Base-by-base conservation (phyloP, 2,888 invertebrate genomes). In the Nephrotoma appendiculata region DNA sequence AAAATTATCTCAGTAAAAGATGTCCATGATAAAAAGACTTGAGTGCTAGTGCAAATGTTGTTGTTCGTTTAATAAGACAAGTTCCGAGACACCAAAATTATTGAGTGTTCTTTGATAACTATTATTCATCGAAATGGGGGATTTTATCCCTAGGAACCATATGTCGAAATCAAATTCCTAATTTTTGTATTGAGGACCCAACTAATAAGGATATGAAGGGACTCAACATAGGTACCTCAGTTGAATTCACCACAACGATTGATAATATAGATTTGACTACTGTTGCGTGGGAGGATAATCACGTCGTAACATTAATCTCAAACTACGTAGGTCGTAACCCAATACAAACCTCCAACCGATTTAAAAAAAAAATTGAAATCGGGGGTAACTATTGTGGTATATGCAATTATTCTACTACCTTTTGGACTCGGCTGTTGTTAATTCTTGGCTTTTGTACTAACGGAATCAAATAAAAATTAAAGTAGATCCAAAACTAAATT, bases 1-100 rank as follows among this genome's bases (percentile, higher is more conserved):
- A 48, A 86, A 87, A 89, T 88, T 41, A 57, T 31, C 48, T 41
- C 43, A 84, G 43, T 15, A 83, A 86, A 42, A 71, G 87, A 52
- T 85, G 86, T 41, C 85, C 85, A 15, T 57, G 85, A 86, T 88
- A 88, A 87, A 87, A 88, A 52, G 87, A 87, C 84, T 86, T 89
- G 31, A 88, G 87, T 41, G 87, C 88, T 52, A 87, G 88, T 57
- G 87, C 88, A 42, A 89, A 89, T 87, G 87, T 87, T 42, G 89
- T 88, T 31, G 86, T 88, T 45, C 86, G 88, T 57, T 86, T 89
- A 84, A 43, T 86, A 9, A 86, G 87, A 87, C 87, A 86, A 9
- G 87, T 89, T 71, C 88, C 88, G 87, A 31, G 31, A 31, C 31
- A 31, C 31, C 31, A 31, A 31, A 48, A 48, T n/a, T 48, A 48